Conservation (phyloP, 2,888 invertebrate genomes). For the Biston betularia region DNA sequence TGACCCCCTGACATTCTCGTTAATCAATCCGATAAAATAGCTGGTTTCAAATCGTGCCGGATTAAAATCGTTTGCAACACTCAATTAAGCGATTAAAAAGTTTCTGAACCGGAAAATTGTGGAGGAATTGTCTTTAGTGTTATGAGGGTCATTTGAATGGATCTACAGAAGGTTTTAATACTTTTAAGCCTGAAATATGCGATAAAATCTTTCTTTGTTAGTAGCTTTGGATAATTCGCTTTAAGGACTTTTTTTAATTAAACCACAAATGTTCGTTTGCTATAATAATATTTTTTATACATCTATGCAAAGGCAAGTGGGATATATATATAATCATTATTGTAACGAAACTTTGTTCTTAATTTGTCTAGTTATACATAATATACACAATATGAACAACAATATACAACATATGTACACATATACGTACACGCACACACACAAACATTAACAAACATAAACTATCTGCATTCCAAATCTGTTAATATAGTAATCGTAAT, state of each 20-base stretch:
- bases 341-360: no score
- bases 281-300: no score
- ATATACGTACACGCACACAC: no score
- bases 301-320: no score
- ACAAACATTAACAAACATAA: no score
- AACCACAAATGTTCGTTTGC: background rate
- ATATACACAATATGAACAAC: no score
- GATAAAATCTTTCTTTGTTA: background rate
- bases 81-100: slow-evolving; percentile 35
- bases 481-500: no score
- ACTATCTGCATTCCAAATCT: no score
- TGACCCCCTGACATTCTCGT: slow-evolving; percentile 23
- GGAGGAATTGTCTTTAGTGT: slow-evolving; percentile 31
- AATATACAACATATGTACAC: no score
- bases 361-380: no score
- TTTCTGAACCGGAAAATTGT: slow-evolving; percentile 33
- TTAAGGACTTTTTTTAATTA: background rate
- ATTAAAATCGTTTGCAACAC: slow-evolving; percentile 33
- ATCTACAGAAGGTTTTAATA: slow-evolving; percentile 16
- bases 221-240: background rate
- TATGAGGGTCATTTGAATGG: slow-evolving; percentile 32
- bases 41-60: slow-evolving; percentile 30
- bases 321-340: no score
- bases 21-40: slow-evolving; percentile 32
- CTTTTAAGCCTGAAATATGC: slow-evolving; percentile 13